A percentile compares a stretch with the other conserved stretches of the same genome.
Conservation (phyloP, 2,113 vertebrate species). For the Psephotus haematonotus region DNA sequence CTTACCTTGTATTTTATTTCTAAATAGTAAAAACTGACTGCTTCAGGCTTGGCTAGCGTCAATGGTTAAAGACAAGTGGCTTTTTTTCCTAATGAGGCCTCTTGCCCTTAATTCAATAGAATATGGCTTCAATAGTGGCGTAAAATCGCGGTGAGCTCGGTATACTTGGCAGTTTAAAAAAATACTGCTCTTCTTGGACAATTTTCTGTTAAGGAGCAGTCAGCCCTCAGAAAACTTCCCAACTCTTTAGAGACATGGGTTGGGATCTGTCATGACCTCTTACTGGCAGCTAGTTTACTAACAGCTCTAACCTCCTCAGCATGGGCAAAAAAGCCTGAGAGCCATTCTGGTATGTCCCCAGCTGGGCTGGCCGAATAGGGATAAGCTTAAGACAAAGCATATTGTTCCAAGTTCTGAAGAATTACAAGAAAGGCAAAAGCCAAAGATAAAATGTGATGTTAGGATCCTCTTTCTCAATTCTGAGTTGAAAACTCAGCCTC, state of each 20-base stretch:
- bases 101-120: neutral
- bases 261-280: neutral
- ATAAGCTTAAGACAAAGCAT: neutral
- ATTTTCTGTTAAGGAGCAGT: neutral
- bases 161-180: neutral
- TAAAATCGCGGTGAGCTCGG: neutral
- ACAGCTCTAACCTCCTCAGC: neutral
- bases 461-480: neutral
- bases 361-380: neutral
- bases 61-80: neutral
- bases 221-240: neutral
- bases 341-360: neutral
- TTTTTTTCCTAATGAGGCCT: neutral
- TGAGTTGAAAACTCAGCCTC: neutral
- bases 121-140: neutral
- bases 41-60: neutral
- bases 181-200: neutral
- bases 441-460: neutral
- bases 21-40: neutral
- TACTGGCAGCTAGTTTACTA: neutral
- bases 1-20: neutral
- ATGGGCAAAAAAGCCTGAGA: neutral
- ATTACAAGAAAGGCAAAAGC: neutral
- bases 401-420: neutral
- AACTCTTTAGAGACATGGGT: rapidly evolving